Evolutionary conservation across 2,888 invertebrate species (phyloP).

Genomic region (Ctenicera cuprea): DNA sequence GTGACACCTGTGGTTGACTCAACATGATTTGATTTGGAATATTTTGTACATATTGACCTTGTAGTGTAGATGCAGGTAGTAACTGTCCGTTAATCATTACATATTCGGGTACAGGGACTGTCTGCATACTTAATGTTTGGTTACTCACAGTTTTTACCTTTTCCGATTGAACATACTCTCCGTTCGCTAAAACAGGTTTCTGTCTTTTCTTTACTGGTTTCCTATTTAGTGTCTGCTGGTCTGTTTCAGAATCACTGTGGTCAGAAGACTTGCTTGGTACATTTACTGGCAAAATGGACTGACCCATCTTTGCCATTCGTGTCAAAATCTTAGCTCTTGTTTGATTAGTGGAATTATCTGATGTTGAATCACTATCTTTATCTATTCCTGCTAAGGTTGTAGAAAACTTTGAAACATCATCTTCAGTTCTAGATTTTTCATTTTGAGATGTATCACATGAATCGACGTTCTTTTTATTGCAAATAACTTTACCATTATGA

Average conservation of each 20-base stretch:
- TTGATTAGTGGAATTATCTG: conserved; percentile 59
- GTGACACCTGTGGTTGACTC: conserved; percentile 44
- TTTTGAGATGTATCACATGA: not conserved
- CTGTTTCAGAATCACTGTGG: conserved; percentile 60
- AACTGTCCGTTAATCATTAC: conserved; percentile 36
- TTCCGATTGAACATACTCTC: conserved; percentile 1
- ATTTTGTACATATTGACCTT: conserved; percentile 41
- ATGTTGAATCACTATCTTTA: conserved; percentile 52
- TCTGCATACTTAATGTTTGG: not conserved
- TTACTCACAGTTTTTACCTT: not conserved
- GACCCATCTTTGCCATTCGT: conserved; percentile 78
- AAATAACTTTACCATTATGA: conserved; percentile 23
- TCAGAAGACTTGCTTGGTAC: conserved; percentile 42
- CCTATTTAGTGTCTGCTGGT: conserved; percentile 50
- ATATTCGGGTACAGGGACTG: conserved; percentile 30
- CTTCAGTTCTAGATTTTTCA: not conserved
- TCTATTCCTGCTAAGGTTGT: not conserved
- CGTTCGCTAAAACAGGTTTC: conserved; percentile 12
- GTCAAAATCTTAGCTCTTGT: conserved; percentile 73
- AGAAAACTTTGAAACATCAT: not conserved
- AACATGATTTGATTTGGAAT: conserved; percentile 41
- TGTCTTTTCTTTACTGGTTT: conserved; percentile 50
- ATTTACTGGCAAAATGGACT: conserved; percentile 70
- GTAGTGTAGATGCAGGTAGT: conserved; percentile 20
- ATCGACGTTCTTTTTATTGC: not conserved